These are phyloP conservation scores for Limonius californicus DNA, from an alignment of 1,140 invertebrate species.

Conservation along the genomic window DNA sequence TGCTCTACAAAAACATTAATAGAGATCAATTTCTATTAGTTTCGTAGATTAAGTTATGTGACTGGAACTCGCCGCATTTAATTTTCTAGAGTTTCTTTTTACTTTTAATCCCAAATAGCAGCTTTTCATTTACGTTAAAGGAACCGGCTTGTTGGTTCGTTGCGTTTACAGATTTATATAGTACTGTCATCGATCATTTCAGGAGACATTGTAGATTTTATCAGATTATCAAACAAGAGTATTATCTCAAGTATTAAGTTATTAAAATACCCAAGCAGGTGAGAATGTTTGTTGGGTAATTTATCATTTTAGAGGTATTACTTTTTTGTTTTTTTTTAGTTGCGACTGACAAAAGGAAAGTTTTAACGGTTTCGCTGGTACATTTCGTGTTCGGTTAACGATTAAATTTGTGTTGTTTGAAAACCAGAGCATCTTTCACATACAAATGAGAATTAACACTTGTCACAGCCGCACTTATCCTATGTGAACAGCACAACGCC, in stretches of 20 bases:
- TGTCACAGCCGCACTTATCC: constrained; percentile 11
- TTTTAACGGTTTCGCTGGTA: no score
- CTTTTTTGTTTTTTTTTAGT: not conserved
- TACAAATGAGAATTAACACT: constrained; percentile 24
- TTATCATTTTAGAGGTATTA: not conserved
- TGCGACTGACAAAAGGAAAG: not conserved
- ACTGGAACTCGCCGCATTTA: no score
- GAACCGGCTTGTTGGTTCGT: no score
- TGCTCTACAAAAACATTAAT: no score
- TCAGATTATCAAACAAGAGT: not conserved
- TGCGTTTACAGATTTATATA: constrained; percentile 18
- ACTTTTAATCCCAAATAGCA: no score
- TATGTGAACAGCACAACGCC: not conserved
- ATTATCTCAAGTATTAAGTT: not conserved
- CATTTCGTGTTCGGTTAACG: not conserved
- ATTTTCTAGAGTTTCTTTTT: no score
- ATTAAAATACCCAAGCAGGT: constrained; percentile 1
- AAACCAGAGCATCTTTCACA: not conserved
- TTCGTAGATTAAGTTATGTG: no score
- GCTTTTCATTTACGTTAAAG: no score
- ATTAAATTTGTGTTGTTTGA: not conserved
- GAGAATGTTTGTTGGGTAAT: not conserved
- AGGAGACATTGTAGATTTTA: constrained; percentile 17
- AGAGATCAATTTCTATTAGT: no score
- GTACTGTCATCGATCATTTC: constrained; percentile 8